These are phyloP conservation scores for Lucilia sericata DNA, from an alignment of 1,140 invertebrate genomes.

Conservation along the genomic window DNA sequence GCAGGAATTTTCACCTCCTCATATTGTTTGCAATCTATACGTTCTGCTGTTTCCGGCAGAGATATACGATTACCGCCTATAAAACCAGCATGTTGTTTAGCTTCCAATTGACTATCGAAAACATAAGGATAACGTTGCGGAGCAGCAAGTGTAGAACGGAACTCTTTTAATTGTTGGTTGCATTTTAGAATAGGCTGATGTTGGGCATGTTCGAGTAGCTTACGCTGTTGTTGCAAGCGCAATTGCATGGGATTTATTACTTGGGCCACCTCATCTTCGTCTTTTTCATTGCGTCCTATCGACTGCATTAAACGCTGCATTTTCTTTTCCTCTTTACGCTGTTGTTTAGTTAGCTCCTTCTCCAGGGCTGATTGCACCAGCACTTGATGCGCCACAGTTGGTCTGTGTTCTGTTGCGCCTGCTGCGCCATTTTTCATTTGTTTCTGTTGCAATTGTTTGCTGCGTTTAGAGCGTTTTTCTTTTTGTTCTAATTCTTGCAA, in stretches of 20 bases:
- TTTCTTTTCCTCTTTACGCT: constrained; percentile 89
- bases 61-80: constrained; percentile 84
- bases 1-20: constrained; percentile 92
- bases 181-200: constrained; percentile 67
- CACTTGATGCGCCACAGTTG: constrained; percentile 69
- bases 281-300: constrained; percentile 66
- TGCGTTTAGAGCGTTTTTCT: constrained; percentile 59
- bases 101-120: constrained; percentile 80
- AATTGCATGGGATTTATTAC: constrained; percentile 66
- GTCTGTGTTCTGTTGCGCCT: constrained; percentile 49
- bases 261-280: constrained; percentile 70
- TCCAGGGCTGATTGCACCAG: constrained; percentile 88
- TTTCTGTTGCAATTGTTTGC: constrained; percentile 52
- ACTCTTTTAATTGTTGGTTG: constrained; percentile 55
- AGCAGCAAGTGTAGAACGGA: constrained; percentile 28
- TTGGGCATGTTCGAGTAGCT: constrained; percentile 64
- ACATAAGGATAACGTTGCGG: constrained; percentile 81
- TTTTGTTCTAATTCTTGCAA: constrained; percentile 61
- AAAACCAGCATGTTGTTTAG: constrained; percentile 79
- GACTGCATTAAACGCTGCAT: constrained; percentile 73
- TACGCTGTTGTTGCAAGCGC: constrained; percentile 69
- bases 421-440: constrained; percentile 38
- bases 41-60: constrained; percentile 81
- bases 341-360: constrained; percentile 82
- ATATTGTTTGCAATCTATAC: constrained; percentile 78